Percentiles rank a stretch among this genome's conserved stretches.
These are phyloP conservation scores for Polypterus bichir DNA, from an alignment of 2,113 vertebrate genomes.

Conservation along the genomic window DNA sequence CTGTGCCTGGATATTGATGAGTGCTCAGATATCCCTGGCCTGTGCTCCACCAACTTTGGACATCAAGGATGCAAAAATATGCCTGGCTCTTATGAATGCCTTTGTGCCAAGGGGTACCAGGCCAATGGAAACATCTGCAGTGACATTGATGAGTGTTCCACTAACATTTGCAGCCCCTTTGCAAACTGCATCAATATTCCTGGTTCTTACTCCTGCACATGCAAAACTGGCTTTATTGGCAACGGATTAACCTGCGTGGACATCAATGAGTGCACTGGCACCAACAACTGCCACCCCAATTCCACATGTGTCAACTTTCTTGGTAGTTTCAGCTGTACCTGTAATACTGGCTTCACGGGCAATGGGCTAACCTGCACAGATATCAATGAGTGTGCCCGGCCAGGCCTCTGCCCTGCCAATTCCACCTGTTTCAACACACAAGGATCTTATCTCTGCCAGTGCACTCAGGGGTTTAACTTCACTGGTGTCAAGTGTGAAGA, in stretches of 20 bases:
- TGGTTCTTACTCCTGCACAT: constrained; percentile 49
- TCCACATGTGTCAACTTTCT: constrained; percentile 51
- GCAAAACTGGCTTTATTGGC: constrained; percentile 46
- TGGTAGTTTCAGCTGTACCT: constrained; percentile 51
- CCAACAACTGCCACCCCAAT: constrained; percentile 38
- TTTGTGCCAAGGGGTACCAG: constrained; percentile 47
- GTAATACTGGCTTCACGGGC: constrained; percentile 44
- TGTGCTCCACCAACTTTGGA: constrained; percentile 45
- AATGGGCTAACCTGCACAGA: constrained; percentile 46
- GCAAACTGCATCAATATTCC: constrained; percentile 44
- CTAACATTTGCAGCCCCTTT: constrained; percentile 41
- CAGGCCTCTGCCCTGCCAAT: constrained; percentile 35
- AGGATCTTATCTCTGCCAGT: constrained; percentile 54
- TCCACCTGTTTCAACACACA: constrained; percentile 47
- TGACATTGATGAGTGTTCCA: constrained; percentile 56
- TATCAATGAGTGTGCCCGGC: constrained; percentile 45
- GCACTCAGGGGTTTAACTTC: constrained; percentile 43
- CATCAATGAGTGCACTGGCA: constrained; percentile 50
- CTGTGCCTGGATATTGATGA: constrained; percentile 62
- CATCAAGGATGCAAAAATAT: constrained; percentile 54
- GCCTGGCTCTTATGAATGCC: constrained; percentile 49
- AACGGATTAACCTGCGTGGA: constrained; percentile 54
- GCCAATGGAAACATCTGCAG: constrained; percentile 43
- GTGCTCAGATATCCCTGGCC: constrained; percentile 44
- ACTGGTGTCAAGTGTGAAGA: constrained; percentile 42